Percentiles rank a stretch among this genome's conserved stretches.
Evolutionary conservation across 2,113 vertebrate genomes (phyloP).

Genomic region (Gadus chalcogrammus): DNA sequence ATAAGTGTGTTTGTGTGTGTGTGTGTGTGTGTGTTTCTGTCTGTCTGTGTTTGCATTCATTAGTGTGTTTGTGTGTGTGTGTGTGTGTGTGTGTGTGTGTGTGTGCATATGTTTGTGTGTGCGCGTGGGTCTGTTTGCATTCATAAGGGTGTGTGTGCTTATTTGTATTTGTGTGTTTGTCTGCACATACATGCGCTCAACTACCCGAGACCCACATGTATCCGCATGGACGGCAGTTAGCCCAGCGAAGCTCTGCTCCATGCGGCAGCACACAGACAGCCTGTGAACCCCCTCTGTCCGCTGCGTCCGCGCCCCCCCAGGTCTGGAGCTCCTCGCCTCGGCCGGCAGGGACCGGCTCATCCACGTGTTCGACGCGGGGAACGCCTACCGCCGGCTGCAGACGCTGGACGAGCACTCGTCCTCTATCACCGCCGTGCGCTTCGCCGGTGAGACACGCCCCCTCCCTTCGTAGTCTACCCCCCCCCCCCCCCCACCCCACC

Average conservation of each 20-base stretch:
- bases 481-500: too few relatives aligned
- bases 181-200: neutral
- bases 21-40: neutral
- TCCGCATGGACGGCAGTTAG: too few relatives aligned
- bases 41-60: neutral
- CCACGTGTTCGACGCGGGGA: constrained; percentile 87
- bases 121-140: neutral
- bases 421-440: constrained; percentile 92
- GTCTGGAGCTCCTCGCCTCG: constrained; percentile 88
- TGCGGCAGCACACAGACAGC: too few relatives aligned
- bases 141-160: too few relatives aligned
- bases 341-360: constrained; percentile 93
- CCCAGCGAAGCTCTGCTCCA: constrained; percentile 43
- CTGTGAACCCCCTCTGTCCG: neutral
- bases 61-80: neutral
- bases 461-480: constrained; percentile 15
- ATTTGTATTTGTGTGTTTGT: too few relatives aligned
- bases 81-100: too few relatives aligned
- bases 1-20: neutral
- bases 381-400: constrained; percentile 86
- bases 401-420: constrained; percentile 96
- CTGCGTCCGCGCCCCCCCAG: constrained; percentile 59
- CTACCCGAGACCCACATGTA: neutral
- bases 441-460: constrained; percentile 80
- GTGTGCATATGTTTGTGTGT: too few relatives aligned